Base-by-base conservation (phyloP, 2,113 vertebrate species). In the Pithys albifrons region DNA sequence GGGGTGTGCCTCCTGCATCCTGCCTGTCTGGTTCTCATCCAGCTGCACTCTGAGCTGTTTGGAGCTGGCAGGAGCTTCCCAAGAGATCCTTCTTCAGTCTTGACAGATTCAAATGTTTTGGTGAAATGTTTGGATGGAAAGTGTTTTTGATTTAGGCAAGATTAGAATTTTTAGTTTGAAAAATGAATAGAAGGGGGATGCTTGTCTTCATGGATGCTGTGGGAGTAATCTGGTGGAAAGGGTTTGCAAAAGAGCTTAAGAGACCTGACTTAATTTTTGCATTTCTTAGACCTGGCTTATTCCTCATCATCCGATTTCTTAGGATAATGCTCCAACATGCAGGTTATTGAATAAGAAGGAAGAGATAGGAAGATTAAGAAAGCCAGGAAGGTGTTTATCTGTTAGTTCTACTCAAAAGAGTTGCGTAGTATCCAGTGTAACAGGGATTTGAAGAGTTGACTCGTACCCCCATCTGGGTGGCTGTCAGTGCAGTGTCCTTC, bases 1-100 rank as follows among this genome's bases (percentile, higher is more conserved):
- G 4, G 85, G 91, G 82, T 74, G 95, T 95, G 90, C 41, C 88
- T 93, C 48, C 76, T 48, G 64, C 45, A 35, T 27, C 85, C 91
- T 75, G 87, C 39, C 59, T 4, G 2, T 24, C 88, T 77, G 77
- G 45, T 78, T 93, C 93, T 93, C 51, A 61, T 64, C 67, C 66
- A 19, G 67, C 59, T 74, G 48, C 12, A 6, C 45, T 67, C 54
- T 13, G 1, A 67, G 61, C 55, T 92, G 62, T 45, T 58, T 46
- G 28, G 48, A 79, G 73, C 85, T 77, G 80, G 20, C 45, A 55
- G 80, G 49, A 95, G 14, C 58, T 92, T 81, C 62, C 81, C 45
- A 20, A 13, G 4, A 7, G 18, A 58, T 51, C 48, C 55, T 77
- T 73, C 49, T 70, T 65, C 27, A 59, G 41, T 76, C 19, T 35